Evolutionary conservation across 2,888 invertebrate species (phyloP).

Genomic region (Phalera bucephala): DNA sequence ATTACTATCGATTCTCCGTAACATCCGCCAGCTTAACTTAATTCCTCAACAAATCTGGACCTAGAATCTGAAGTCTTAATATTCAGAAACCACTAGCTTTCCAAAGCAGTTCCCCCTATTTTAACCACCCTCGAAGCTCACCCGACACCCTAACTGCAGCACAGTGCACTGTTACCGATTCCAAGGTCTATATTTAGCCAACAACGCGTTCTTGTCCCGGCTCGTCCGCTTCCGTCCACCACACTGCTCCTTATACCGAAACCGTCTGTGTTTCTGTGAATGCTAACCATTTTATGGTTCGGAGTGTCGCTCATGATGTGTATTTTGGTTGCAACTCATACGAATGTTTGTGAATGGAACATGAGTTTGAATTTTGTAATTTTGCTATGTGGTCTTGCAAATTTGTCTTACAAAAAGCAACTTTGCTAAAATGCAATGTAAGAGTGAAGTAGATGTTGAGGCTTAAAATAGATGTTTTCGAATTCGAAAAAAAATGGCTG

Average conservation of each 20-base stretch:
- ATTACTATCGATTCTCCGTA: no score
- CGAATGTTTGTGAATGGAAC: slow-evolving; percentile 3
- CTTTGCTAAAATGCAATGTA: no score
- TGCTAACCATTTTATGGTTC: slow-evolving; percentile 27
- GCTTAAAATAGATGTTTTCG: no score
- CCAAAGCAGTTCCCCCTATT: slow-evolving; percentile 4
- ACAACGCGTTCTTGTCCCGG: slow-evolving; percentile 73
- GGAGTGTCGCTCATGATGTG: slow-evolving; percentile 32
- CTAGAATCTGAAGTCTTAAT: no score
- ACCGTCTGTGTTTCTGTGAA: slow-evolving; percentile 31
- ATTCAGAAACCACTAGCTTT: no score
- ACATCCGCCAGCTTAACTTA: no score
- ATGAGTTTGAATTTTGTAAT: slow-evolving; percentile 8
- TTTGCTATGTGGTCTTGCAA: no score
- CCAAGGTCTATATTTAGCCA: slow-evolving; percentile 68
- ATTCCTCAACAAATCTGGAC: no score
- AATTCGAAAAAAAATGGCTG: no score
- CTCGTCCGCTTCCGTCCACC: slow-evolving; percentile 64
- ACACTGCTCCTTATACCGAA: slow-evolving; percentile 22
- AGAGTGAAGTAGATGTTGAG: no score
- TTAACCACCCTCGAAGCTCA: not conserved
- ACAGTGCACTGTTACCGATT: slow-evolving; percentile 24
- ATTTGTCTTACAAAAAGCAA: no score
- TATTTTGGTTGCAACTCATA: slow-evolving; percentile 15
- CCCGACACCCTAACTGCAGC: slow-evolving; percentile 22